phyloP scores from a whole-genome alignment of 2,113 vertebrate genomes.

The Catharus bicknelli region DNA sequence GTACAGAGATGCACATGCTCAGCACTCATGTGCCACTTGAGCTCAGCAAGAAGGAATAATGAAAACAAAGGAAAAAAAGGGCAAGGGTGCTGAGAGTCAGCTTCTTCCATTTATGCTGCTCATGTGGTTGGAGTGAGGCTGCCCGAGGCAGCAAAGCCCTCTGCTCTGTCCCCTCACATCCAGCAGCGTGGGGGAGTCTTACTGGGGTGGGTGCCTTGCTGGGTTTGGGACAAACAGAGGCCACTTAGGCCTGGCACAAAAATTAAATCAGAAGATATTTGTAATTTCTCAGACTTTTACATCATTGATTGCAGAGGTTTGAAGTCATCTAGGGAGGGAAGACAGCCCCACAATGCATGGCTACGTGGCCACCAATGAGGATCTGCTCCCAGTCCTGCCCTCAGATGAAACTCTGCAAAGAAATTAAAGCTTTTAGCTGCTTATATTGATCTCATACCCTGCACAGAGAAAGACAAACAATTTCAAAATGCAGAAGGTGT shows the following conservation, averaged over 20 bases:
- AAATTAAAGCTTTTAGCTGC: neutral
- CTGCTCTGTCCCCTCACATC: fast-evolving
- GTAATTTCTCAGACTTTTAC: neutral
- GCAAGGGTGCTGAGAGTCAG: neutral
- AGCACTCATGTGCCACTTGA: neutral
- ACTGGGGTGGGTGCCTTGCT: neutral
- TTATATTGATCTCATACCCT: neutral
- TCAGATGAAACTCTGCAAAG: neutral
- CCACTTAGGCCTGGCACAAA: neutral
- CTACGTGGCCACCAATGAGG: neutral
- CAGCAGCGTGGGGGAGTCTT: neutral
- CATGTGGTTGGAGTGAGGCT: fast-evolving
- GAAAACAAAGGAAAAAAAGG: neutral
- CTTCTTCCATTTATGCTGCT: neutral
- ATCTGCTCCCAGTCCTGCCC: neutral
- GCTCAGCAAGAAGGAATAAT: neutral
- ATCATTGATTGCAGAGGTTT: neutral
- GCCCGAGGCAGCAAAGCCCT: neutral
- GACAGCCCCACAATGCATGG: fast-evolving
- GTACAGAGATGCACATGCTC: neutral
- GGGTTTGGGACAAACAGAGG: neutral
- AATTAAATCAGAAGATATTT: neutral
- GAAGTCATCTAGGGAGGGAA: neutral
- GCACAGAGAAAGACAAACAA: neutral
- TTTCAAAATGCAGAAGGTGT: slow-evolving; percentile 26